These are phyloP conservation scores for Apis florea DNA, from an alignment of 1,140 invertebrate genomes.

Conservation along the genomic window DNA sequence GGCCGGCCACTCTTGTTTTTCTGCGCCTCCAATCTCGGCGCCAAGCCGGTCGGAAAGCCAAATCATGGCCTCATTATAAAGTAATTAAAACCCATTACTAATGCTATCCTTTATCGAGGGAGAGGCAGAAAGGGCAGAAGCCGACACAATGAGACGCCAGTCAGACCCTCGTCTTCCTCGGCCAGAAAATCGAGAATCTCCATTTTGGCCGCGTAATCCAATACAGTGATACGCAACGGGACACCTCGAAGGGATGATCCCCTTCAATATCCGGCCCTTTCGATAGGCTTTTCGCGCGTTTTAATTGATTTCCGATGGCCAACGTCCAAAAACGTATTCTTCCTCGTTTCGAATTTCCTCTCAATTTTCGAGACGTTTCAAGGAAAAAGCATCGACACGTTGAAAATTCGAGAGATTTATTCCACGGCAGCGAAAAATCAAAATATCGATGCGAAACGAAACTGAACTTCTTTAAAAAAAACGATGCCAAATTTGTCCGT, in stretches of 20 bases:
- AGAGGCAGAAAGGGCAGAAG: conserved; percentile 68
- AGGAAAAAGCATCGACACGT: too few relatives aligned
- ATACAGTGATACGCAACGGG: conserved; percentile 67
- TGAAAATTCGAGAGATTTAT: too few relatives aligned
- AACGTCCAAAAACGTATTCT: not conserved
- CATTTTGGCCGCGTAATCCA: conserved; percentile 70
- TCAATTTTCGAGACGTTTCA: too few relatives aligned
- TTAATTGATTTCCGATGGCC: conserved; percentile 52
- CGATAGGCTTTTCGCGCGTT: conserved; percentile 61
- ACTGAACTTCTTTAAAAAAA: too few relatives aligned
- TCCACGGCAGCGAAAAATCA: too few relatives aligned
- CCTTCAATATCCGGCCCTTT: conserved; percentile 49
- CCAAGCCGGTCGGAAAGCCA: conserved; percentile 74
- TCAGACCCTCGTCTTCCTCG: conserved; percentile 77
- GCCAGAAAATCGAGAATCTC: conserved; percentile 62
- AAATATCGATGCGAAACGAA: too few relatives aligned
- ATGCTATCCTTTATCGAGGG: conserved; percentile 77
- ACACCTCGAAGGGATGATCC: conserved; percentile 28
- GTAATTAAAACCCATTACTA: conserved; percentile 81
- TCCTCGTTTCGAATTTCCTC: too few relatives aligned
- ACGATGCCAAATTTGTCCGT: too few relatives aligned
- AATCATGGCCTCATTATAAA: conserved; percentile 80
- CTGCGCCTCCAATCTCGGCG: conserved; percentile 65
- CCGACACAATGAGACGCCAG: conserved; percentile 75
- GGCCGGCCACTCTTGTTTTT: conserved; percentile 46